These are phyloP conservation scores for Jaculus jaculus DNA, from an alignment of 2,113 vertebrate genomes.

Conservation along the genomic window DNA sequence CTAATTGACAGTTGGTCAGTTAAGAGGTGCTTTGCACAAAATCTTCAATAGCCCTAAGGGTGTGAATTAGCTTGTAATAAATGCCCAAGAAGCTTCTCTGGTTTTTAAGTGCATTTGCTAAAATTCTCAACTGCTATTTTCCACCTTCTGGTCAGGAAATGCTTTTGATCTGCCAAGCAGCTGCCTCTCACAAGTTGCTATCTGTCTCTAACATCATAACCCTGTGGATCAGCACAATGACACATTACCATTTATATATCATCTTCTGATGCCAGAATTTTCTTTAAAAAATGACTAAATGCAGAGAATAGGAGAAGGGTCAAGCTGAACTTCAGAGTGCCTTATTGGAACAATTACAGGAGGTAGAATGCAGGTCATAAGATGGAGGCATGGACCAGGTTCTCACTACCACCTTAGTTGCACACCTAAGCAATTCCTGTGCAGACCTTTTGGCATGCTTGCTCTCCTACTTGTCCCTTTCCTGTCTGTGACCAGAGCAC, in stretches of 20 bases:
- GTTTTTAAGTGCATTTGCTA: constrained; percentile 77
- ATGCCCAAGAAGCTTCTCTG: constrained; percentile 73
- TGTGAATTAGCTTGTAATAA: constrained; percentile 77
- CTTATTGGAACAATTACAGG: neutral
- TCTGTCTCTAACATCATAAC: constrained; percentile 57
- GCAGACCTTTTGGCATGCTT: neutral
- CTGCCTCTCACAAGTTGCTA: constrained; percentile 61
- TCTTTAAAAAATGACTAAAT: constrained; percentile 36
- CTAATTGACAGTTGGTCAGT: constrained; percentile 58
- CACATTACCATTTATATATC: constrained; percentile 63
- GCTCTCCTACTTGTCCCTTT: neutral
- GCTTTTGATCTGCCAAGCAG: constrained; percentile 73
- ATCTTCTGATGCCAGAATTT: constrained; percentile 49
- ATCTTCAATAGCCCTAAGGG: constrained; percentile 68
- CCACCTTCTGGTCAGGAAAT: constrained; percentile 52
- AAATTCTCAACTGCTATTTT: constrained; percentile 73
- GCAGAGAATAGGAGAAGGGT: constrained; percentile 8
- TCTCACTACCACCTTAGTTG: neutral
- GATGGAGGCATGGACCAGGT: neutral
- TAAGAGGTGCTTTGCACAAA: constrained; percentile 69
- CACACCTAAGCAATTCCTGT: neutral
- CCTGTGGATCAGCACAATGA: constrained; percentile 43
- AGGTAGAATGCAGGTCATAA: neutral
- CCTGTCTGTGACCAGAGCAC: neutral
- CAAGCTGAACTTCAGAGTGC: constrained; percentile 21